Evolutionary conservation across 92 coral and sea anemone genomes (phyloP).

Genomic region (Phenganax marumi): DNA sequence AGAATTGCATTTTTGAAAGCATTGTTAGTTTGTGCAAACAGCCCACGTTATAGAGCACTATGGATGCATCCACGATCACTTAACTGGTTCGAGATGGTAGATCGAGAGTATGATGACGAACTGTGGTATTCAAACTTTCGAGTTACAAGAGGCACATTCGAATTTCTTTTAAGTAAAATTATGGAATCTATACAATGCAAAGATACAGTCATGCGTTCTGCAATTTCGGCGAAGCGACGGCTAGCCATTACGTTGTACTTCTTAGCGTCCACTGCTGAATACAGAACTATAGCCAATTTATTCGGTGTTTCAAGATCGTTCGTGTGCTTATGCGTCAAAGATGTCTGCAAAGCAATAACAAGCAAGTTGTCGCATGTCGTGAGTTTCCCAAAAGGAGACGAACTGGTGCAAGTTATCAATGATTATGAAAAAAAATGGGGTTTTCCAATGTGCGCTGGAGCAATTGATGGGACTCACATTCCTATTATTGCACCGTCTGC

Average conservation of each 20-base stretch:
- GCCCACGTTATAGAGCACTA: conserved; percentile 27
- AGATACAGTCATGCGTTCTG: not conserved
- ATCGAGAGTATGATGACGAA: conserved; percentile 32
- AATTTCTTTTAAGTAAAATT: conserved; percentile 27
- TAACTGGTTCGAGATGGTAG: conserved; percentile 48
- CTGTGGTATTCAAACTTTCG: conserved; percentile 46
- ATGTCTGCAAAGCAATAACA: conserved; percentile 42
- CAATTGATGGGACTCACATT: too few relatives aligned
- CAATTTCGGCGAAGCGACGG: conserved; percentile 17
- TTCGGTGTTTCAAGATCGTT: conserved; percentile 33
- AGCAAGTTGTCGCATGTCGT: conserved; percentile 17
- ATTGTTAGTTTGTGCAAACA: conserved; percentile 17
- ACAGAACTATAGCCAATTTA: conserved; percentile 33
- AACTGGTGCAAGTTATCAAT: not conserved
- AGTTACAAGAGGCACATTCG: conserved; percentile 37
- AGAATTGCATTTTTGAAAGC: conserved; percentile 18
- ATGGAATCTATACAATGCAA: conserved; percentile 22
- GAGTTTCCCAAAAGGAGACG: conserved; percentile 27
- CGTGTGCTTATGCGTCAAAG: conserved; percentile 34
- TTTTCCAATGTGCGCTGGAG: too few relatives aligned
- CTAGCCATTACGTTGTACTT: conserved; percentile 7
- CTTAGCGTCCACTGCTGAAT: conserved; percentile 39
- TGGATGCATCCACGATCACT: conserved; percentile 46
- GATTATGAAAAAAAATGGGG: too few relatives aligned
- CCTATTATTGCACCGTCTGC: not conserved